Evolutionary conservation across 2,113 vertebrate genomes (phyloP).

Genomic region (Coregonus clupeaformis): DNA sequence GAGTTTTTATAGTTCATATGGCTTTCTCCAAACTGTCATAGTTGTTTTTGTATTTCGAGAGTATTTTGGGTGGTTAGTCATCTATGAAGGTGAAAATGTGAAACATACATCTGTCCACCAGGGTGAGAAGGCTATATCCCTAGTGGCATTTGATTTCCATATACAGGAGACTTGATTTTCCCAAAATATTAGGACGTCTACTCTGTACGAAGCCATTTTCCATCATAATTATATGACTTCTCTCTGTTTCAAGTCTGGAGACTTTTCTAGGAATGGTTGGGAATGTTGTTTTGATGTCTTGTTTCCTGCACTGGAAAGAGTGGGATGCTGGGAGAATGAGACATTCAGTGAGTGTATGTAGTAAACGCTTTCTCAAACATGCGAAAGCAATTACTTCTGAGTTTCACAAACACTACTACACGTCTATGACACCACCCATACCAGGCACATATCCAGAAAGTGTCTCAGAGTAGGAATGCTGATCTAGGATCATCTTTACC

Average conservation of each 20-base stretch:
- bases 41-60: slow-evolving; percentile 27
- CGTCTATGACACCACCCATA: not conserved
- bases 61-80: not conserved
- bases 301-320: not conserved
- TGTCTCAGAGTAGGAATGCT: no score
- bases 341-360: not conserved
- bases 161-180: slow-evolving; percentile 17
- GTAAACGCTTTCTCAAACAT: not conserved
- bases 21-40: slow-evolving; percentile 8
- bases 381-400: slow-evolving; percentile 1
- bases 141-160: not conserved
- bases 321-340: not conserved
- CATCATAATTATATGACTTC: not conserved
- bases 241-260: not conserved
- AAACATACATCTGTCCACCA: not conserved
- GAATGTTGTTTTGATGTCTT: slow-evolving; percentile 1
- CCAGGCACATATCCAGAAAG: no score
- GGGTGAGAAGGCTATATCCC: no score
- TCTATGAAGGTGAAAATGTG: slow-evolving; percentile 11
- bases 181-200: slow-evolving; percentile 3
- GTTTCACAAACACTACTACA: not conserved
- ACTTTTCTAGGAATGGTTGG: not conserved
- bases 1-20: slow-evolving; percentile 14
- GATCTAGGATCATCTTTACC: no score
- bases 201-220: slow-evolving; percentile 4